Conservation (phyloP, 1,140 invertebrate genomes). For the Propsilocerus akamusi region DNA sequence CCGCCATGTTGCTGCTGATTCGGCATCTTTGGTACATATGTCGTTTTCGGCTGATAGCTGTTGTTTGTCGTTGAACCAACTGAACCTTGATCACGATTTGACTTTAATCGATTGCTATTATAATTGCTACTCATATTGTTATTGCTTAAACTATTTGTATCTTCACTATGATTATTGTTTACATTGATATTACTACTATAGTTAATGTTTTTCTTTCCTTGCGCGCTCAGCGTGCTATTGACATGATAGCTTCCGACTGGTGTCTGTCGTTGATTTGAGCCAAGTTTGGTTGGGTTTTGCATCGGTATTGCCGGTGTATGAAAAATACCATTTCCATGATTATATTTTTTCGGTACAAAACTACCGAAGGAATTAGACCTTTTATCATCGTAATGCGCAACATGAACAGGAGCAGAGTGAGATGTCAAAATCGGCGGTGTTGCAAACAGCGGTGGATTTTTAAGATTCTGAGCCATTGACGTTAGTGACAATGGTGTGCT, state of each 20-base stretch:
- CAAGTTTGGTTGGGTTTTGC: neutral
- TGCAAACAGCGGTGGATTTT: conserved; percentile 20
- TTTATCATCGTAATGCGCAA: conserved; percentile 10
- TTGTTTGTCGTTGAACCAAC: conserved; percentile 15
- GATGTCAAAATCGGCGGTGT: conserved; percentile 14
- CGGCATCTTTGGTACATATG: conserved; percentile 6
- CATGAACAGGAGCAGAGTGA: conserved; percentile 5
- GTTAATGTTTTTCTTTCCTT: neutral
- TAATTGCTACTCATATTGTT: conserved; percentile 2
- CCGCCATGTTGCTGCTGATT: conserved; percentile 10
- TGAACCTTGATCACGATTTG: conserved; percentile 14
- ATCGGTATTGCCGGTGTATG: conserved; percentile 4
- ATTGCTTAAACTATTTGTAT: neutral
- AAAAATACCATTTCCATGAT: neutral
- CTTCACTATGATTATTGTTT: conserved; percentile 5
- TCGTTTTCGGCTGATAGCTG: conserved; percentile 18
- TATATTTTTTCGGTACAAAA: neutral
- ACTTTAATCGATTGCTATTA: conserved; percentile 7
- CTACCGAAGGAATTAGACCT: conserved; percentile 12
- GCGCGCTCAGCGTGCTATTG: neutral
- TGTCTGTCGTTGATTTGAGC: neutral
- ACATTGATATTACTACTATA: neutral
- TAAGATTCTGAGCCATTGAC: conserved; percentile 6
- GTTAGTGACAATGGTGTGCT: conserved; percentile 15
- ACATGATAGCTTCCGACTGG: neutral